Evolutionary conservation across 2,113 vertebrate species (phyloP).

Genomic region (Epinephelus moara): DNA sequence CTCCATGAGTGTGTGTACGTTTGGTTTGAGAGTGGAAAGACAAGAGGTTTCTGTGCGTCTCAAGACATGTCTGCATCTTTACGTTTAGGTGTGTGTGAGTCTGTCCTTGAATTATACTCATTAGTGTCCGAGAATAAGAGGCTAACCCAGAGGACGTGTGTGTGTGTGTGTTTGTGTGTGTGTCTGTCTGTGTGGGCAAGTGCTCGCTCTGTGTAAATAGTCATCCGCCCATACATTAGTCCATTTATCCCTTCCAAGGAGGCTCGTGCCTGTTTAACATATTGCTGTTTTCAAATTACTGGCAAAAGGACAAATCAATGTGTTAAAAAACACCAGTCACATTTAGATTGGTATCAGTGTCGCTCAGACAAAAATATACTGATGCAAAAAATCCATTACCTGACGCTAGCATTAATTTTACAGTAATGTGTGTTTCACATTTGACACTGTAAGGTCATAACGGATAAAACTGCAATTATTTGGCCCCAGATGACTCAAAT

Average conservation of each 20-base stretch:
- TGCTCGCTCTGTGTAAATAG: neutral
- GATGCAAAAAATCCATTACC: neutral
- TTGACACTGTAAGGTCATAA: neutral
- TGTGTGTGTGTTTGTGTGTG: neutral
- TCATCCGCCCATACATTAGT: neutral
- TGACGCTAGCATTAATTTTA: neutral
- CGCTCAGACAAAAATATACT: neutral
- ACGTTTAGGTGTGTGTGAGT: neutral
- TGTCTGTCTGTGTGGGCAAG: neutral
- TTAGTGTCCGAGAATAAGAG: slow-evolving; percentile 24
- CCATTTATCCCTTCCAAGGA: neutral
- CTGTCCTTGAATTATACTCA: slow-evolving; percentile 34
- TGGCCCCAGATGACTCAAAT: neutral
- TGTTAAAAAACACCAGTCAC: neutral
- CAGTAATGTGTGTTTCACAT: neutral
- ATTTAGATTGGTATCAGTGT: neutral
- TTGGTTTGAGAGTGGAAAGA: slow-evolving; percentile 4
- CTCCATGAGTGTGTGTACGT: neutral
- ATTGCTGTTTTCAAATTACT: neutral
- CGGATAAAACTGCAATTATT: slow-evolving; percentile 18
- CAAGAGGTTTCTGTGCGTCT: slow-evolving; percentile 11
- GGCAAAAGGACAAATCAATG: neutral
- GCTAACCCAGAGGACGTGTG: slow-evolving; percentile 2
- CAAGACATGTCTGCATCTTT: neutral
- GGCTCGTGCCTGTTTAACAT: neutral